A percentile compares a stretch with the other conserved stretches of the same genome.
Conservation (phyloP, 1,140 invertebrate species). For the Metaphire vulgaris region DNA sequence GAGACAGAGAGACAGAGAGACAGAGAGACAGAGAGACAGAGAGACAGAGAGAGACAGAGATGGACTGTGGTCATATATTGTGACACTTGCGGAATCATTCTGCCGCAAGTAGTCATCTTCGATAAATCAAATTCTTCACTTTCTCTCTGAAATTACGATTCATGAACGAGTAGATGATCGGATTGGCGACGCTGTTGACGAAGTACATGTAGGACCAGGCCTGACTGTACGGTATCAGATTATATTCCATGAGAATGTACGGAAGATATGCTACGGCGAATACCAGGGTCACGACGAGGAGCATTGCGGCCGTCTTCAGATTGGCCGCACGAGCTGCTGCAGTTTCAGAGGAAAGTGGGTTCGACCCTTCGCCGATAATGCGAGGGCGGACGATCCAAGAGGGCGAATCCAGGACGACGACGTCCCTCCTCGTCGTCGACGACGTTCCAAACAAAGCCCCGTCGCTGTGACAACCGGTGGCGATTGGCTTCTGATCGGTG, state of each 20-base stretch:
- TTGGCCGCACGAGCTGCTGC: slow-evolving; percentile 17
- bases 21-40: too few relatives aligned
- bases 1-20: too few relatives aligned
- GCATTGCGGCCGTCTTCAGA: slow-evolving; percentile 25
- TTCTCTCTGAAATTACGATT: slow-evolving; percentile 47
- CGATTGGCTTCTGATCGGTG: slow-evolving; percentile 22
- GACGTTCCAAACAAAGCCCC: too few relatives aligned
- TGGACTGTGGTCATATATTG: too few relatives aligned
- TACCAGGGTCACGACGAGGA: slow-evolving; percentile 41
- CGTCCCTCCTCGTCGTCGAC: too few relatives aligned
- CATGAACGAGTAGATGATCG: slow-evolving; percentile 48
- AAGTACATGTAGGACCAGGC: slow-evolving; percentile 47
- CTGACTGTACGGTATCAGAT: slow-evolving; percentile 34
- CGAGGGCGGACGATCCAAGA: too few relatives aligned
- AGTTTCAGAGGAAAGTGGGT: neutral
- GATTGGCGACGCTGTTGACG: slow-evolving; percentile 46
- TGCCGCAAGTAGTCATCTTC: too few relatives aligned
- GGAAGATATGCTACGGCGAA: slow-evolving; percentile 46
- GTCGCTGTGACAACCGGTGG: too few relatives aligned
- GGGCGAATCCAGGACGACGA: neutral
- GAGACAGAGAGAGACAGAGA: too few relatives aligned
- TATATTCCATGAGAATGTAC: slow-evolving; percentile 40
- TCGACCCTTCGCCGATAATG: neutral
- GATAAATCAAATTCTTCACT: slow-evolving; percentile 26
- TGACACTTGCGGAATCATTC: too few relatives aligned